Evolutionary conservation across 2,888 invertebrate genomes (phyloP).

Genomic region (Drosophila leonis): DNA sequence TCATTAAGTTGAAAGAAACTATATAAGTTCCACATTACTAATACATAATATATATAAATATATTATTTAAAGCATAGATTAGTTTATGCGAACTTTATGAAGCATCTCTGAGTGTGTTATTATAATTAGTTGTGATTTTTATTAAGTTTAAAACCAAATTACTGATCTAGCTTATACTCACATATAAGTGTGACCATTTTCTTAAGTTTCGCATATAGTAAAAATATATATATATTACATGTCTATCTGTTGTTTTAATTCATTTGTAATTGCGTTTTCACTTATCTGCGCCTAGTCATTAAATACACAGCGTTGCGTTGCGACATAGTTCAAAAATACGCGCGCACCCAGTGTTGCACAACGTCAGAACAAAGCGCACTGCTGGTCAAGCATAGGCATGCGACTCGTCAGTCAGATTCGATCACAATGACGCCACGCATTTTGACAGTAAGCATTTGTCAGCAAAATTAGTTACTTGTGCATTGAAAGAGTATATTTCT

Average conservation of each 20-base stretch:
- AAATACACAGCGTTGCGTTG: too few species aligned
- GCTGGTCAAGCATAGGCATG: slow-evolving; percentile 43
- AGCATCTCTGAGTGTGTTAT: slow-evolving; percentile 68
- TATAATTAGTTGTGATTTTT: slow-evolving; percentile 76
- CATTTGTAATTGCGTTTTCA: slow-evolving; percentile 22
- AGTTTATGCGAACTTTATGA: slow-evolving; percentile 27
- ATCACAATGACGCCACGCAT: slow-evolving; percentile 43
- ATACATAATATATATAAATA: slow-evolving; percentile 14
- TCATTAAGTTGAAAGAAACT: slow-evolving; percentile 37
- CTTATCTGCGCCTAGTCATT: background rate
- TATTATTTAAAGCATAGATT: slow-evolving; percentile 47
- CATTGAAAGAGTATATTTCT: slow-evolving; percentile 10
- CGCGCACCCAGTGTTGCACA: slow-evolving; percentile 65
- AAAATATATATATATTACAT: slow-evolving; percentile 58
- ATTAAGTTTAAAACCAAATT: slow-evolving; percentile 59
- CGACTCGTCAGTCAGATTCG: slow-evolving; percentile 48
- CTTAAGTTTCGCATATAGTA: slow-evolving; percentile 50
- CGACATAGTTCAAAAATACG: slow-evolving; percentile 31
- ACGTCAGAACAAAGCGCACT: slow-evolving; percentile 7
- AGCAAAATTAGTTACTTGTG: background rate
- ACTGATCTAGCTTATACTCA: slow-evolving; percentile 45
- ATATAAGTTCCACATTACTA: slow-evolving; percentile 40
- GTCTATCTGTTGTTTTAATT: slow-evolving; percentile 24
- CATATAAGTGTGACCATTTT: slow-evolving; percentile 31
- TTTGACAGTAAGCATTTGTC: slow-evolving; percentile 1